Conservation (phyloP, 1,140 invertebrate genomes). For the Heliconius hermathena region DNA sequence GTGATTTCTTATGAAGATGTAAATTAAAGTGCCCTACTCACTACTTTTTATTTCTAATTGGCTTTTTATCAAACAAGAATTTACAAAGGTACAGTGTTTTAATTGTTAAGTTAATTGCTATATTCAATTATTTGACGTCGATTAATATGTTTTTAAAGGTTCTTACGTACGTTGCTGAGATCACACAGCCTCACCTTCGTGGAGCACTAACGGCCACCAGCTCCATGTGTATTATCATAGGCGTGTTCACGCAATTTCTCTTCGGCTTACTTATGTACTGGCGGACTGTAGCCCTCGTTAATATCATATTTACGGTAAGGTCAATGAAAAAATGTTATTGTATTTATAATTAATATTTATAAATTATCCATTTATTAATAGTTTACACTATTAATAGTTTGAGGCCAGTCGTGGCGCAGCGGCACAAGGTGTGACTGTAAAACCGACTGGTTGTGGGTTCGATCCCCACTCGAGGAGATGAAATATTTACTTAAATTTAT, state of each 20-base stretch:
- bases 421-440: no score
- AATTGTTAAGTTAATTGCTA: no score
- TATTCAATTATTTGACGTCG: not conserved
- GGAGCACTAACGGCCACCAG: conserved; percentile 88
- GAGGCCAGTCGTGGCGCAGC: no score
- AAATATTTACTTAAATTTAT: no score
- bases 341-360: conserved; percentile 1
- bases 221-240: conserved; percentile 87
- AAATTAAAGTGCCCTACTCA: no score
- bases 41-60: no score
- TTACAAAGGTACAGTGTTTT: no score
- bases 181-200: conserved; percentile 88
- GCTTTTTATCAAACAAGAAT: no score
- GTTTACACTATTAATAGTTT: not conserved
- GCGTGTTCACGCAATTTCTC: conserved; percentile 86
- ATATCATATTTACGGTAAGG: conserved; percentile 84
- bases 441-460: no score
- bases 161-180: conserved; percentile 90
- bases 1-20: no score
- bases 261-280: conserved; percentile 86
- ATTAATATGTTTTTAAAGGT: conserved; percentile 77
- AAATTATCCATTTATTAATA: not conserved
- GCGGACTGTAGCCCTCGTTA: conserved; percentile 86
- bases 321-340: conserved; percentile 17
- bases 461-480: no score